Conservation (phyloP, 2,888 invertebrate species). For the Entomobrya multifasciata region DNA sequence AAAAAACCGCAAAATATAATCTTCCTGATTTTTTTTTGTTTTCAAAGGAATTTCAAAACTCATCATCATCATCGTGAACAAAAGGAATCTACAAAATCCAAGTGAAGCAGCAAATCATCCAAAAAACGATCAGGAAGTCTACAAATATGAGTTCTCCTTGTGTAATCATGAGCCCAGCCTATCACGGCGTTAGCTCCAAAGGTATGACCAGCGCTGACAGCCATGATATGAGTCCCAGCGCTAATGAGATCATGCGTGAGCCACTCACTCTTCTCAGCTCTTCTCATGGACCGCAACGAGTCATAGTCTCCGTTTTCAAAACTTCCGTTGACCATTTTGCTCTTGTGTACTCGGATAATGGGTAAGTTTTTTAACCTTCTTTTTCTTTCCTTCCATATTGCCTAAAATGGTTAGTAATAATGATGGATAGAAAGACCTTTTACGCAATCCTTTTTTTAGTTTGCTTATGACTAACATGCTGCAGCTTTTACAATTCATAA, state of each 20-base stretch:
- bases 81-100: background rate
- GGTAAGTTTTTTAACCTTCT: slow-evolving; percentile 58
- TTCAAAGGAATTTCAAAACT: slow-evolving; percentile 39
- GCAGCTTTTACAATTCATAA: too few relatives aligned
- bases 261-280: slow-evolving; percentile 77
- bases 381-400: background rate
- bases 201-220: slow-evolving; percentile 56
- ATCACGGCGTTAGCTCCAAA: slow-evolving; percentile 67
- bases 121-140: slow-evolving; percentile 42
- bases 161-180: slow-evolving; percentile 74
- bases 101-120: background rate
- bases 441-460: background rate
- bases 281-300: slow-evolving; percentile 76
- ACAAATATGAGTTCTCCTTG: slow-evolving; percentile 78
- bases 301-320: slow-evolving; percentile 76
- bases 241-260: slow-evolving; percentile 77
- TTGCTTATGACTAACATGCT: slow-evolving; percentile 8
- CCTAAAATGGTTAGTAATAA: too few relatives aligned
- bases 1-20: slow-evolving; percentile 40
- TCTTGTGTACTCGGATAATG: slow-evolving; percentile 78
- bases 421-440: background rate
- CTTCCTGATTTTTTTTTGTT: slow-evolving; percentile 54
- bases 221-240: slow-evolving; percentile 70
- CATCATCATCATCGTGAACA: too few relatives aligned
- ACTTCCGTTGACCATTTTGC: slow-evolving; percentile 78